Evolutionary conservation across 2,797 vertebrate species (phyloP), one percentile per base, ranked within the genome.

Genomic region (Malurus splendens): DNA sequence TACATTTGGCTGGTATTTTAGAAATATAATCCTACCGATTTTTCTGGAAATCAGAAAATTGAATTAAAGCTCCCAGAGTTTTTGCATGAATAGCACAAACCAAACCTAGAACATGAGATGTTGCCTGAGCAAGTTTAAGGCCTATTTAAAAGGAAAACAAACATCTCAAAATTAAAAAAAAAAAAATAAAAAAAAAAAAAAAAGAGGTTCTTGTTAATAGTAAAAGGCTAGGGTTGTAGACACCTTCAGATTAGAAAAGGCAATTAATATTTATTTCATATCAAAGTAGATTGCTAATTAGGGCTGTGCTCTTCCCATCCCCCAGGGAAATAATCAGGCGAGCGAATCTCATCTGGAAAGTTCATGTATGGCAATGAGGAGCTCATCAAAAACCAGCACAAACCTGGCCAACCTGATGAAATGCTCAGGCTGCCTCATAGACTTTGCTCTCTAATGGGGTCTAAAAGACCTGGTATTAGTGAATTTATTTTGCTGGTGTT

Each of bases 251-350:
- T 93, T 90, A 72, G 90, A 93, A 93, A 95, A 91, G 59, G 82
- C 93, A 94, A 94, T 94, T 94, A 95, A 92, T 95, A 93, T 93
- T 95, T 94, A 95, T 93, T 95, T 90, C 88, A 24, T 90, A 90
- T 92, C 79, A 77, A 91, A 91, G 72, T 73, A 77, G 82, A 82
- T 90, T 92, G 84, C 91, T 95, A 91, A 95, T 95, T 94, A 95
- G 88, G 76, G 60, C 82, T 84, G 28, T 87, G 78, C 90, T 93
- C 59, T 95, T 86, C 91, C 83, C 68, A 77, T 87, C 79, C 90
- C 81, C 84, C 78, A 62, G 90, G 91, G 93, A 95, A 94, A 95
- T 93, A 95, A 94, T 91, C 91, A 85, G 79, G 65, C 78, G 18
- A 89, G 86, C 57, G 76, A 92, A 92, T 94, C 93, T 92, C 91